Evolutionary conservation across 2,888 invertebrate genomes (phyloP).

Genomic region (Thecocarcelia acutangulata): DNA sequence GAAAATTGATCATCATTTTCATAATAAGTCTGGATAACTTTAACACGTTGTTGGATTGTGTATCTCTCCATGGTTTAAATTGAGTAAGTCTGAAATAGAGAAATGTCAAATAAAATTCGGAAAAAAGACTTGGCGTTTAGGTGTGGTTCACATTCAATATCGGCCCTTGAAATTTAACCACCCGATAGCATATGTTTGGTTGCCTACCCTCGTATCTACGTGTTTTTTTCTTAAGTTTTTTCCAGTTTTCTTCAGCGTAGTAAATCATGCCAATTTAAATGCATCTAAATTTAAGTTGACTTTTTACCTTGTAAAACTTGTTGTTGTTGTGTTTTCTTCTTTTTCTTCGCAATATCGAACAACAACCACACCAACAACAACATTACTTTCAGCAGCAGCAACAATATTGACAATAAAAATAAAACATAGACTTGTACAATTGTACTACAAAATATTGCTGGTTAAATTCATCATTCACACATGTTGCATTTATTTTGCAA

Average conservation of each 20-base stretch:
- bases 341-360: slow-evolving; percentile 52
- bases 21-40: too few species aligned
- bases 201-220: slow-evolving; percentile 12
- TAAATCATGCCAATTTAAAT: slow-evolving; percentile 71
- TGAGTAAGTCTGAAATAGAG: too few species aligned
- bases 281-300: slow-evolving; percentile 70
- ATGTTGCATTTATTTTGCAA: slow-evolving; percentile 70
- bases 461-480: slow-evolving; percentile 70
- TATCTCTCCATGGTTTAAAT: too few species aligned
- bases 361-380: slow-evolving; percentile 18
- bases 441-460: slow-evolving; percentile 58
- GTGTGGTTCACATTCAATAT: too few species aligned
- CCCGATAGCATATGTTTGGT: background rate
- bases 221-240: background rate
- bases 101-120: too few species aligned
- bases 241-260: slow-evolving; percentile 52
- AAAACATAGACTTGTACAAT: slow-evolving; percentile 38
- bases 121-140: too few species aligned
- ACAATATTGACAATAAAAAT: slow-evolving; percentile 16
- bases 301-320: slow-evolving; percentile 69
- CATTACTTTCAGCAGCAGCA: slow-evolving; percentile 2
- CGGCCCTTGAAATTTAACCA: too few species aligned
- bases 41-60: too few species aligned
- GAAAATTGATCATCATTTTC: too few species aligned
- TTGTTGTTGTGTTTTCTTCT: slow-evolving; percentile 33